Evolutionary conservation across 2,888 invertebrate species (phyloP), one percentile per base, ranked within the genome.

Genomic region (Pristionchus mayeri): DNA sequence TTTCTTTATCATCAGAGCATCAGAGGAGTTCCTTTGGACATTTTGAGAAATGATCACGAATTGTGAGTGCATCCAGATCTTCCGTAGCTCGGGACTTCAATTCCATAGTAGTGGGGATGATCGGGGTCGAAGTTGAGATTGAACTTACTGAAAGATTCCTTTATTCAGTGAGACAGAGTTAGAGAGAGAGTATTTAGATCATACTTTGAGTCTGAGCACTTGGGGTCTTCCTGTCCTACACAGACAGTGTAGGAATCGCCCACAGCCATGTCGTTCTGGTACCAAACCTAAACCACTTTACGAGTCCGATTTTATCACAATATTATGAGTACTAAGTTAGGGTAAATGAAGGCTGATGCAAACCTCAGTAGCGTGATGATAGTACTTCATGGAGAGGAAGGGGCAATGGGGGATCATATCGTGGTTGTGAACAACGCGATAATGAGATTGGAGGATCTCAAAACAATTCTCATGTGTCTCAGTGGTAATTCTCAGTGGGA

Each of bases 391-490:
- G n/a, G 50, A 57, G 18, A 21, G n/a, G 84, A 84, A 67, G 11
- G 86, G 86, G 7, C 75, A 27, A 30, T 86, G 86, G 4, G 84
- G 84, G 11, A 86, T 76, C 24, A 84, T 16, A 48, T 86, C 86
- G 44, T 81, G 81, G 18, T 80, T 44, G 81, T 86, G 86, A 44
- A 76, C 40, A 6, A 86, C 79, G 13, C 86, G 84, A 52, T 21
- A 86, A 18, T 71, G 60, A 50, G 54, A 21, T 21, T 79, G 48
- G 50, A 21, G 44, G 16, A 86, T 60, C 80, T 85, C 71, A 37
- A 85, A 30, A 1, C 2, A 54, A 13, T 52, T 24, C 37, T 80
- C 54, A 16, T 18, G 11, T 2, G 34, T 21, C 44, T n/a, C 48
- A 24, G 0, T 13, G n/a, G 67, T n/a, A n/a, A 40, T 24, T 24